phyloP scores from a whole-genome alignment of 2,113 vertebrate genomes.

The Hemiprocne comata region DNA sequence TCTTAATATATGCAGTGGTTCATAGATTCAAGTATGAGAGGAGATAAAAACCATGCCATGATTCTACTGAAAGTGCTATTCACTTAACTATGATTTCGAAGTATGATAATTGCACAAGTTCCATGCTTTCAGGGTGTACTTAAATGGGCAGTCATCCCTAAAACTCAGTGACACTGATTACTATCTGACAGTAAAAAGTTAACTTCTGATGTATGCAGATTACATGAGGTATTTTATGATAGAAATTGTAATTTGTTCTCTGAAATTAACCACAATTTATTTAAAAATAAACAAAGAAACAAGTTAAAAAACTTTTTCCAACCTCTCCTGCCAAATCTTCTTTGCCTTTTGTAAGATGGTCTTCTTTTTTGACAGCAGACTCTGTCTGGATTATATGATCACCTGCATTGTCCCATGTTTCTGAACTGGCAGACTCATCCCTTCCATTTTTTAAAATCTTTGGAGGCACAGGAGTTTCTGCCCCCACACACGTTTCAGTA shows the following conservation, averaged over 20 bases:
- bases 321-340: slow-evolving; percentile 76
- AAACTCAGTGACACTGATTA: not conserved
- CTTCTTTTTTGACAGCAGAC: not conserved
- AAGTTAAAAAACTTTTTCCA: not conserved
- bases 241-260: not conserved
- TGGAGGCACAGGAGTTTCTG: not conserved
- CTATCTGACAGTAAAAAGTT: not conserved
- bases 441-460: not conserved
- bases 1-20: not conserved
- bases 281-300: not conserved
- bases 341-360: slow-evolving; percentile 39
- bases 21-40: not conserved
- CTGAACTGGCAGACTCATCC: not conserved
- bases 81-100: not conserved
- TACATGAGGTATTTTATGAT: not conserved
- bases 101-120: too few species aligned
- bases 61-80: not conserved
- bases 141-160: too few species aligned
- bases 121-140: too few species aligned
- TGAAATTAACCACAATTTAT: not conserved
- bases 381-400: not conserved
- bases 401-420: not conserved
- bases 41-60: not conserved
- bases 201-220: accelerated
- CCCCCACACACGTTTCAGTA: not conserved